These are phyloP conservation scores for Dufourea novaeangliae DNA, from an alignment of 1,140 invertebrate species.

Conservation along the genomic window DNA sequence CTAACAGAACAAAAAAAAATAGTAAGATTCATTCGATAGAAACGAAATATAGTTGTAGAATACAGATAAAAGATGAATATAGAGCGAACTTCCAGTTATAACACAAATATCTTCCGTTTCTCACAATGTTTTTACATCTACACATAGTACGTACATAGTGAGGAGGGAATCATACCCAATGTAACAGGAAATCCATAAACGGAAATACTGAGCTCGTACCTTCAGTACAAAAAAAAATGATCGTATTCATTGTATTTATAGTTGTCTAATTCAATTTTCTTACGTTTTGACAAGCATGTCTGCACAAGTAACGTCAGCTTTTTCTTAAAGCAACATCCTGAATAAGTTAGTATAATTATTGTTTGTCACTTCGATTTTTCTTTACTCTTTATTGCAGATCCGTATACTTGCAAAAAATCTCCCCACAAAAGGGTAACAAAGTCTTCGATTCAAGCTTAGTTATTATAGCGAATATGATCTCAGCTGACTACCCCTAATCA, in stretches of 20 bases:
- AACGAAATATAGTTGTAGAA: conserved; percentile 36
- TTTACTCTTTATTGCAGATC: conserved; percentile 7
- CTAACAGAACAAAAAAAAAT: conserved; percentile 27
- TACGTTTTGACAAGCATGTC: conserved; percentile 4
- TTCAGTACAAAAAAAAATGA: conserved; percentile 27
- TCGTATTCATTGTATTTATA: conserved; percentile 34
- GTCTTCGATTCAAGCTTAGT: conserved; percentile 39
- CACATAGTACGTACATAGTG: conserved; percentile 6
- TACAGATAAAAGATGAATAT: conserved; percentile 16
- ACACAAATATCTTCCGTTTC: conserved; percentile 20
- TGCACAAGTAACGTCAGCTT: conserved; percentile 23
- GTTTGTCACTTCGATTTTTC: not conserved
- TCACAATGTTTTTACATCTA: conserved; percentile 17
- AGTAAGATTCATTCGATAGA: conserved; percentile 24
- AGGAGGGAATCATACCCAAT: not conserved
- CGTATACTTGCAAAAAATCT: not conserved
- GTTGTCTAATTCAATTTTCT: not conserved
- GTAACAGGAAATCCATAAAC: not conserved
- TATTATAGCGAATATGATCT: conserved; percentile 38
- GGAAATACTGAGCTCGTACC: conserved; percentile 17
- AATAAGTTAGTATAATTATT: not conserved
- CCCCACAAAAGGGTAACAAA: not conserved
- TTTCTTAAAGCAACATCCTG: not conserved
- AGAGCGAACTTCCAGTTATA: conserved; percentile 30
- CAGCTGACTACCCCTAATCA: conserved; percentile 24